Evolutionary conservation across 2,888 invertebrate species (phyloP).

Genomic region (Dryobota labecula): DNA sequence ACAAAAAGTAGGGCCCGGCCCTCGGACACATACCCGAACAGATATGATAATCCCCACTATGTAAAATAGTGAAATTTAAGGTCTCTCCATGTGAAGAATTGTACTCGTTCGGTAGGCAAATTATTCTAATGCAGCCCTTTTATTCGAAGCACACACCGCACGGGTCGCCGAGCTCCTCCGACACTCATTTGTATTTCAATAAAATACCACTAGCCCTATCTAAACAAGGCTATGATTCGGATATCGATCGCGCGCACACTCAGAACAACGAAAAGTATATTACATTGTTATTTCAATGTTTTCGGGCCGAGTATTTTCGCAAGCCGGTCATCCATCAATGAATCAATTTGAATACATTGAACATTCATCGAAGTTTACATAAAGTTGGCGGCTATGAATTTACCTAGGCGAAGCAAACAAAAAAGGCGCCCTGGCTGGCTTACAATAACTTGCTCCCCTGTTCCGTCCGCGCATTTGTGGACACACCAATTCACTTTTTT

Average conservation of each 20-base stretch:
- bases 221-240: conserved; percentile 85
- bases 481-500: conserved; percentile 79
- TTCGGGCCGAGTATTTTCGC: conserved; percentile 77
- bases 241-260: conserved; percentile 69
- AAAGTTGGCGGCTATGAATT: conserved; percentile 78
- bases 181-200: conserved; percentile 90
- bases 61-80: conserved; percentile 91
- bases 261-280: conserved; percentile 71
- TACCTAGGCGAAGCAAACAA: conserved; percentile 74
- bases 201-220: conserved; percentile 88
- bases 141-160: conserved; percentile 88
- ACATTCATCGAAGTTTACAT: conserved; percentile 80
- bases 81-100: conserved; percentile 90
- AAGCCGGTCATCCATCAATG: conserved; percentile 82
- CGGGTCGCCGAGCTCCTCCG: conserved; percentile 82
- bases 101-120: conserved; percentile 87
- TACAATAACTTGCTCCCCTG: conserved; percentile 74
- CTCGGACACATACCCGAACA: conserved; percentile 83
- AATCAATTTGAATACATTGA: conserved; percentile 87
- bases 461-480: conserved; percentile 70
- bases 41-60: conserved; percentile 90
- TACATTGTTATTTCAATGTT: conserved; percentile 79
- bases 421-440: conserved; percentile 73
- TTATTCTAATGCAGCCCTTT: conserved; percentile 90
- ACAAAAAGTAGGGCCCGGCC: conserved; percentile 86